A percentile compares a stretch with the other conserved stretches of the same genome.
Evolutionary conservation across 2,113 vertebrate species (phyloP).

Genomic region (Hippocampus abdominalis): DNA sequence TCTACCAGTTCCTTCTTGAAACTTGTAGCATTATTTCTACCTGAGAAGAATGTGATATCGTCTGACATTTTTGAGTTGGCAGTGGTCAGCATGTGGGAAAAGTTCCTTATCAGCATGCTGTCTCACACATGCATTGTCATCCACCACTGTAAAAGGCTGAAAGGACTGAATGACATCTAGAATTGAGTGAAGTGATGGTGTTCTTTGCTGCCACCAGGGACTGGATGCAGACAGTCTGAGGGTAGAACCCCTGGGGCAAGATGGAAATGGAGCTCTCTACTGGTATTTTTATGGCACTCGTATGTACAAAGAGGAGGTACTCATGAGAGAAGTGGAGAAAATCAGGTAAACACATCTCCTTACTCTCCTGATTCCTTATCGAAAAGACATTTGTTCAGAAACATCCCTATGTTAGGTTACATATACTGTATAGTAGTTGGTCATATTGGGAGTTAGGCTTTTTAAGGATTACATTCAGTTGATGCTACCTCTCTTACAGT

Average conservation of each 20-base stretch:
- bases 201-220: conserved; percentile 69
- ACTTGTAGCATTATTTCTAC: too few relatives aligned
- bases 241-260: conserved; percentile 92
- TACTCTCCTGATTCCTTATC: not conserved
- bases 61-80: too few relatives aligned
- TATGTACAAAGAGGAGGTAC: conserved; percentile 92
- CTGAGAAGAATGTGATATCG: too few relatives aligned
- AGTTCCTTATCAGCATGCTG: too few relatives aligned
- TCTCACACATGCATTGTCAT: not conserved
- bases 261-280: conserved; percentile 89
- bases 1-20: too few relatives aligned
- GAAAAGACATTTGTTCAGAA: not conserved
- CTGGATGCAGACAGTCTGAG: conserved; percentile 93
- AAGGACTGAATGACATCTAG: not conserved
- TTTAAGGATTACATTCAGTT: too few relatives aligned
- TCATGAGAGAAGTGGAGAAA: conserved; percentile 66
- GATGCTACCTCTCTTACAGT: conserved; percentile 24
- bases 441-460: not conserved
- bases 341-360: conserved; percentile 69
- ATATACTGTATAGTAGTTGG: conserved; percentile 13
- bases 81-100: too few relatives aligned
- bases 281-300: conserved; percentile 98
- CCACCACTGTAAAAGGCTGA: not conserved
- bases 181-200: not conserved
- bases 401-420: too few relatives aligned